Base-by-base conservation (phyloP, 2,888 invertebrate species). In the Brachylomia viminalis region DNA sequence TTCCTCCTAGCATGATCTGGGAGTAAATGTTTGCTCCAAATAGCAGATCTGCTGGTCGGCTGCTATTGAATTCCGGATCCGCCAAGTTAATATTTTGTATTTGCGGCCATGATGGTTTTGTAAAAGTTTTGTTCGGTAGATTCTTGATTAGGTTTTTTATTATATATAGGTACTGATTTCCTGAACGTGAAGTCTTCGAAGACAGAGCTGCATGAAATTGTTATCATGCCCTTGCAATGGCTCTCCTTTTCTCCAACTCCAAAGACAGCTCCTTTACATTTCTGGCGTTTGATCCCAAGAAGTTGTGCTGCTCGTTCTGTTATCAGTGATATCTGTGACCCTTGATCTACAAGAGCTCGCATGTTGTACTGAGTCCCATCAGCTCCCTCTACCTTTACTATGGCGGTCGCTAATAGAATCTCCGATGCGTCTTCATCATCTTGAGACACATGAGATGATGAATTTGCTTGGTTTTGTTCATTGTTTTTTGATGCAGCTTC, bases 261-360 rank as follows among this genome's bases (percentile, higher is more conserved):
- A 13, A 42, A 61, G 23, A 69, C 23, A 23, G 54, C 33, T 49
- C 74, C 68, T 62, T 68, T 67, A 17, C 74, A 69, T 49, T 20
- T 75, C 23, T 68, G 20, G 2, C 49, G 38, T 42, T 61, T 59
- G 27, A 42, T 11, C 0, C 64, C 70, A 5, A 71, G 49, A 58
- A 66, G 64, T 64, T 70, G 75, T 27, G 70, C 64, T 3, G 70
- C 75, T 3, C 7, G 70, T 70, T 70, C 65, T 13, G 62, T 68
- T 17, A 75, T 75, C 20, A 69, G 4, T 38, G 75, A 69, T 56
- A 74, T 59, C 33, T 68, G 62, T 30, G 67, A 74, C 38, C 62
- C 61, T 70, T 75, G 75, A 38, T 75, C 70, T 1, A 70, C 17
- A 15, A 75, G 70, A 15, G 70, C 75, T 23, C 70, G 23, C 56